A percentile compares a stretch with the other conserved stretches of the same genome.
Evolutionary conservation across 2,888 invertebrate species (phyloP).

Genomic region (Troides aeacus): DNA sequence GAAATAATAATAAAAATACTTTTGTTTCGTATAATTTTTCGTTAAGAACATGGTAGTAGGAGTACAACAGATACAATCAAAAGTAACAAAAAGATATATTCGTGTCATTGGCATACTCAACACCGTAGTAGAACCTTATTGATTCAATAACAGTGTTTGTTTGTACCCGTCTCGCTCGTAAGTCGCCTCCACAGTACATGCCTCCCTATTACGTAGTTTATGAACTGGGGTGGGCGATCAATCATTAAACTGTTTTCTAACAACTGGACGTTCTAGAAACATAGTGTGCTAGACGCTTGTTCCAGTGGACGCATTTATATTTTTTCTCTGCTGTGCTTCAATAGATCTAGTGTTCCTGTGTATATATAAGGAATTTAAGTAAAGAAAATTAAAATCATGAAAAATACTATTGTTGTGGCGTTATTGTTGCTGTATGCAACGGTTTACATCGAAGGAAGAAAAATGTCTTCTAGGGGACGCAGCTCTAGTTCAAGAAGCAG

Average conservation of each 20-base stretch:
- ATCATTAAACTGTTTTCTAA: constrained; percentile 44
- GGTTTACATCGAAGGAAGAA: constrained; percentile 49
- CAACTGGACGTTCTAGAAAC: constrained; percentile 56
- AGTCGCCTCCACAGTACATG: constrained; percentile 29
- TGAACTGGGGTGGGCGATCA: constrained; percentile 54
- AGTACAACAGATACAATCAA: neutral
- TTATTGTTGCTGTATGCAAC: constrained; percentile 46
- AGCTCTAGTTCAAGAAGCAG: constrained; percentile 62
- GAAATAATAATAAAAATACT: no score
- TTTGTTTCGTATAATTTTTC: neutral
- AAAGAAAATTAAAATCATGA: constrained; percentile 42
- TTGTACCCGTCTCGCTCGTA: constrained; percentile 44
- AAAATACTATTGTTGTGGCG: constrained; percentile 43
- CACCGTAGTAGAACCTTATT: constrained; percentile 39
- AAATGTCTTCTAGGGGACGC: constrained; percentile 63
- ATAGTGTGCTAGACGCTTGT: constrained; percentile 48
- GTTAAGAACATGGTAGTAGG: neutral
- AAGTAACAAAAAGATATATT: neutral
- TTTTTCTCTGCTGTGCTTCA: constrained; percentile 24
- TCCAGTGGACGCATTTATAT: constrained; percentile 35
- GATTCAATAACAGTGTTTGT: constrained; percentile 47
- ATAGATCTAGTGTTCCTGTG: constrained; percentile 4
- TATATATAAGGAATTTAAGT: neutral
- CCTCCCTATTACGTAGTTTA: constrained; percentile 28
- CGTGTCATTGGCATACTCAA: neutral